phyloP scores from a whole-genome alignment of 2,113 vertebrate genomes.

The Chaetops frenatus region DNA sequence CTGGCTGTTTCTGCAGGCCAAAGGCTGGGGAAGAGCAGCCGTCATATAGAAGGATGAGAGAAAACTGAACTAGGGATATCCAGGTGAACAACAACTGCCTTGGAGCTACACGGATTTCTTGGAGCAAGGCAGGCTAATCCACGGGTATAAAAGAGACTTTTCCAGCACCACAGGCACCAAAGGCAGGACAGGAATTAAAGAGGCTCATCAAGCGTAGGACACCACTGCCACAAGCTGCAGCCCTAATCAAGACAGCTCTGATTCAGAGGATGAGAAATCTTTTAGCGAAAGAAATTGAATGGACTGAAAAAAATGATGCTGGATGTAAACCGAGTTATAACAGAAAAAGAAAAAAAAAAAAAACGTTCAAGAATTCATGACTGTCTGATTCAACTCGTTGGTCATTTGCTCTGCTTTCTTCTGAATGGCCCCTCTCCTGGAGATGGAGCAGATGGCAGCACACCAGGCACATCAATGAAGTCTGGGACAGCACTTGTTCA shows the following conservation, averaged over 20 bases:
- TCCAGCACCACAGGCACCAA: not conserved
- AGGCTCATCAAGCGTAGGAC: not conserved
- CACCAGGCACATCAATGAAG: not conserved
- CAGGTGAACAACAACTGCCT: not conserved
- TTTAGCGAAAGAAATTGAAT: not conserved
- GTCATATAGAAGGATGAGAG: not conserved
- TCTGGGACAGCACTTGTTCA: not conserved
- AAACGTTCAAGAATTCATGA: not conserved
- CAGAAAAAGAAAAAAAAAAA: not conserved
- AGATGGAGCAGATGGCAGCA: not conserved
- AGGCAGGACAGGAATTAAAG: not conserved
- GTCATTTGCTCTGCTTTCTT: not conserved
- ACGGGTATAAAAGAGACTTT: rapidly evolving
- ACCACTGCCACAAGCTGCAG: not conserved
- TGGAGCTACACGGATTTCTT: not conserved
- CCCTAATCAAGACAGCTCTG: not conserved
- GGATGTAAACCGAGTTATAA: not conserved
- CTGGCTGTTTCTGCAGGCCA: not conserved
- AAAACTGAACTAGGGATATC: not conserved
- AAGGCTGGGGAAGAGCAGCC: not conserved
- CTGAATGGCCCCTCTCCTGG: not conserved
- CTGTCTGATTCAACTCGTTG: not conserved
- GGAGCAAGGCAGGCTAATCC: not conserved
- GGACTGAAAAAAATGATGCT: not conserved
- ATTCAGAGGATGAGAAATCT: not conserved